Base-by-base conservation (phyloP, 2,888 invertebrate species). In the Luperina nickerlii region DNA sequence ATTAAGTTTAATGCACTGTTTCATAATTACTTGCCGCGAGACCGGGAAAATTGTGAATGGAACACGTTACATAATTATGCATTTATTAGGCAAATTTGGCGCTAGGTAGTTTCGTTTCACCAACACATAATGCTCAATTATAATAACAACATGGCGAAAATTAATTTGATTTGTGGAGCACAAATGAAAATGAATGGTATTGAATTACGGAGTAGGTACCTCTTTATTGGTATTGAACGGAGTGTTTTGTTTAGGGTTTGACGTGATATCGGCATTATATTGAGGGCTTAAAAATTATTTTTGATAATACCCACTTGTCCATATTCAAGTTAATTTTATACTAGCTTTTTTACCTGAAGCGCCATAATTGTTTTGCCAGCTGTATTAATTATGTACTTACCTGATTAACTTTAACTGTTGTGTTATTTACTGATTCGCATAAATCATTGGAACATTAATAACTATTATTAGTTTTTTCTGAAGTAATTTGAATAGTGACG, bases 81-180 rank as follows among this genome's bases (percentile, higher is more conserved):
- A 86, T 86, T 86, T 78, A 86, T 79, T 81, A 86, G 77, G 67
- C 65, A 71, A 86, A 86, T 84, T 86, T 70, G 67, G 76, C 42
- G 42, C 79, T 71, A 83, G 77, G 83, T 78, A 79, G 84, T 86
- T 86, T 70, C 63, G 70, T 84, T 86, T 75, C 74, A 63, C 48
- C 65, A 69, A 72, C 78, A 78, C 81, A 81, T 86, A 76, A 86
- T 86, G 67, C 73, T 68, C 77, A 77, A 83, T 85, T 86, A 78
- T 67, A 73, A 85, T 79, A 85, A 85, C 67, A 86, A 86, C 63
- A 82, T 74, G 75, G 76, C 18, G 77, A 73, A 77, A 69, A 86
- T 83, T 85, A 79, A 85, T 85, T 66, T 79, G 75, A 79, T 86
- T 86, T 79, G 77, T 69, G 69, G 42, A 60, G 20, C 45, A 65